Evolutionary conservation across 1,140 invertebrate genomes (phyloP), one percentile per base, ranked within the genome.

Genomic region (Lethrus apterus): DNA sequence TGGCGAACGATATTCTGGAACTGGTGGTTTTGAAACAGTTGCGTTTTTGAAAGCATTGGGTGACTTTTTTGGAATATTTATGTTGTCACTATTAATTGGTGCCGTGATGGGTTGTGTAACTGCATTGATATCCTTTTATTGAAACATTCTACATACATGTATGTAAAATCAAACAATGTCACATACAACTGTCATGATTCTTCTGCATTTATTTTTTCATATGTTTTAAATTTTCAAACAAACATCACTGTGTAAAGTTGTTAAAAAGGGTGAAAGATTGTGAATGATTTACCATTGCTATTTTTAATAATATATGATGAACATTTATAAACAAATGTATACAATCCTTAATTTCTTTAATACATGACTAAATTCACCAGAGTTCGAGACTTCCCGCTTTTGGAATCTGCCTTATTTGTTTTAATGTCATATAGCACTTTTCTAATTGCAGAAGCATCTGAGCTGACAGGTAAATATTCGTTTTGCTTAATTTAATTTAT

Each of bases 341-440:
- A n/a, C n/a, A n/a, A n/a, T 69, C 57, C 66, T 72, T 72, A 68
- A 69, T 51, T 54, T 56, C 42, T 18, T 42, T 59, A n/a, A n/a
- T 65, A 84, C 80, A 74, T 98, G 67, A 98, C 94, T 0, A 98
- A 98, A 72, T 98, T 93, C 68, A 98, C 94, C 1, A 78, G 87
- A 51, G 83, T 98, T 8, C 75, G 85, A 36, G 93, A 98, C 59
- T 96, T 93, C 72, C 93, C 95, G 0, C 70, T 97, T n/a, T 69
- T 99, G 49, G 95, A 99, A 68, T 93, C 92, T 1, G 89, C 92
- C 0, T 72, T 99, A 11, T 98, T 99, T 71, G 89, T 98, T 21
- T 77, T 98, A 10, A 95, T 97, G 90, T 98, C 93, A 0, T 99
- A 98, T 65, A 89, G 88, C 53, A 94, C 93, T 34, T 99, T 98